Conservation (phyloP, 2,113 vertebrate species). For the Fulmarus glacialis region DNA sequence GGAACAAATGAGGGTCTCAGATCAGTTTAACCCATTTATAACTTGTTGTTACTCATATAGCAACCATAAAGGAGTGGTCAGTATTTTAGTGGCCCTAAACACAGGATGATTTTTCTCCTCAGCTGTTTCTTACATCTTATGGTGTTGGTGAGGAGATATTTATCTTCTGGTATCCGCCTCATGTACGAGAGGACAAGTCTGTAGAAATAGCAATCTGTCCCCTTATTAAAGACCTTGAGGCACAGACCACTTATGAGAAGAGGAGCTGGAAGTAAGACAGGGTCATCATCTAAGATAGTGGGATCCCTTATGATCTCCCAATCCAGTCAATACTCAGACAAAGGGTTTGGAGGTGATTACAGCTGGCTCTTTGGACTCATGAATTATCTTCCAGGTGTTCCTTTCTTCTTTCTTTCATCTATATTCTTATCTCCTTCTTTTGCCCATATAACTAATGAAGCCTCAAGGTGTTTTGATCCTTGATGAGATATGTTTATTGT, state of each 20-base stretch:
- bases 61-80: not conserved
- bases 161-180: not conserved
- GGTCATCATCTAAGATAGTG: not conserved
- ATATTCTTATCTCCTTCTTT: not conserved
- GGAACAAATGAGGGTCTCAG: not conserved
- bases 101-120: not conserved
- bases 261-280: not conserved
- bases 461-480: not conserved
- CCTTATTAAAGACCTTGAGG: not conserved
- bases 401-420: not conserved
- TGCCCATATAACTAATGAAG: not conserved
- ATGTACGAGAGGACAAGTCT: not conserved
- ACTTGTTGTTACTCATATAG: not conserved
- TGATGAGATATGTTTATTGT: not conserved
- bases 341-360: not conserved
- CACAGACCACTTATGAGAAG: not conserved
- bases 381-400: not conserved
- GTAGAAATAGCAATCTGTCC: not conserved
- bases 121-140: not conserved
- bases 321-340: not conserved
- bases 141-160: not conserved
- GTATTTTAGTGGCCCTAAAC: not conserved
- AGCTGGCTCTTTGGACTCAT: not conserved
- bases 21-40: not conserved
- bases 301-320: not conserved